A percentile compares a stretch with the other conserved stretches of the same genome.
These are phyloP conservation scores for Ochotona curzoniae DNA, from an alignment of 2,113 vertebrate genomes.

Conservation along the genomic window DNA sequence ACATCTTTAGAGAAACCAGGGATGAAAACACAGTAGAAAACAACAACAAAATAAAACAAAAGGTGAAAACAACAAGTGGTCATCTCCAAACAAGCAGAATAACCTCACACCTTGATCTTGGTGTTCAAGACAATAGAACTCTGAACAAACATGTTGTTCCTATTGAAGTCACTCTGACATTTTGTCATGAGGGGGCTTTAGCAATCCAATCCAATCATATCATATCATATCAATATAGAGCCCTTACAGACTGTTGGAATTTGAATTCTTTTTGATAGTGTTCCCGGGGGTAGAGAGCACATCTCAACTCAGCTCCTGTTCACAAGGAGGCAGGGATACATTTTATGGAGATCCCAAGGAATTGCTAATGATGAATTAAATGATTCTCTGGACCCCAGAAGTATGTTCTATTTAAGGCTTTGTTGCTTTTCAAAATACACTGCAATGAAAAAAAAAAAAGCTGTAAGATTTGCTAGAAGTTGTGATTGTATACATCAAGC, in stretches of 20 bases:
- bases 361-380: neutral
- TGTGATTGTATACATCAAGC: neutral
- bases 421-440: neutral
- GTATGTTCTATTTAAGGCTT: neutral
- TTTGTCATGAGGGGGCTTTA: neutral
- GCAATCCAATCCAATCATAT: neutral
- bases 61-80: neutral
- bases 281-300: neutral
- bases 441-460: neutral
- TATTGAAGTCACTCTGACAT: neutral
- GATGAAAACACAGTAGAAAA: neutral
- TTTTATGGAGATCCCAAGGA: neutral
- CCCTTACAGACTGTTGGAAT: neutral
- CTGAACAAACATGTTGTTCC: neutral
- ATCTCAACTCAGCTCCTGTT: rapidly evolving
- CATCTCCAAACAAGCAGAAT: neutral
- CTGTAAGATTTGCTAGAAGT: neutral
- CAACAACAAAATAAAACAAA: too few species aligned
- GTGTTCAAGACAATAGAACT: neutral
- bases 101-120: neutral
- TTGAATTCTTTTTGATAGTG: neutral
- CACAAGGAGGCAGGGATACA: neutral
- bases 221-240: neutral
- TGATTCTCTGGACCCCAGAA: neutral
- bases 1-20: neutral